Conservation (phyloP, 2,797 vertebrate species). For the Mustela erminea region DNA sequence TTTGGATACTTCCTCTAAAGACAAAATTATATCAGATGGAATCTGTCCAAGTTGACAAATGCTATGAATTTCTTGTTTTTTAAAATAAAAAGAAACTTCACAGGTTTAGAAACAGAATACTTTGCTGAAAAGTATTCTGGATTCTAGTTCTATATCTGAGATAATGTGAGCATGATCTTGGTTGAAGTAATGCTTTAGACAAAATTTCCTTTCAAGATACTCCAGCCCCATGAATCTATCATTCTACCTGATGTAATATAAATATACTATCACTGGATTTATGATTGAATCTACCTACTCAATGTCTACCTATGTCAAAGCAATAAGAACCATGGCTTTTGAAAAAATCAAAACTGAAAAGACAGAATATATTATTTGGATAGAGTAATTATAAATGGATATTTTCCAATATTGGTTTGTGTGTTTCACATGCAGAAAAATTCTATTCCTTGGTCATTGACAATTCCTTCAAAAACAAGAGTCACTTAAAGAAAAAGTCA, state of each 20-base stretch:
- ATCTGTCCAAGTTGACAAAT: constrained; percentile 28
- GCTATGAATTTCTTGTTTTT: neutral
- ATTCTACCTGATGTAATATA: neutral
- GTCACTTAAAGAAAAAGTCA: neutral
- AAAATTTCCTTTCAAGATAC: neutral
- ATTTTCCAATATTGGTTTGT: neutral
- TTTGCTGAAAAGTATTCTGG: neutral
- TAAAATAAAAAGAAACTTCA: neutral
- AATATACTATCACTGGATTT: neutral
- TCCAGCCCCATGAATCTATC: neutral
- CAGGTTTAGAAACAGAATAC: neutral
- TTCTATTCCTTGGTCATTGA: neutral
- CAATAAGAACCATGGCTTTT: neutral
- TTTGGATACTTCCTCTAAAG: constrained; percentile 10
- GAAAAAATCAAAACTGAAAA: neutral
- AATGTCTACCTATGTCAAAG: neutral
- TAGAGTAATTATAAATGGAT: neutral
- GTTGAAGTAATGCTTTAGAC: neutral
- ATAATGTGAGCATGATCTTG: neutral
- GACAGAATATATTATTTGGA: neutral
- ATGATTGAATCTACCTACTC: neutral
- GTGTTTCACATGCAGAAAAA: constrained; percentile 41
- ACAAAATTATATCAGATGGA: constrained; percentile 1
- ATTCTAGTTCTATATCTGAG: neutral
- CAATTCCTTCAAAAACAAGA: neutral